A percentile compares a stretch with the other conserved stretches of the same genome.
Conservation (phyloP, 1,140 invertebrate genomes). For the Heliconius eleuchia region DNA sequence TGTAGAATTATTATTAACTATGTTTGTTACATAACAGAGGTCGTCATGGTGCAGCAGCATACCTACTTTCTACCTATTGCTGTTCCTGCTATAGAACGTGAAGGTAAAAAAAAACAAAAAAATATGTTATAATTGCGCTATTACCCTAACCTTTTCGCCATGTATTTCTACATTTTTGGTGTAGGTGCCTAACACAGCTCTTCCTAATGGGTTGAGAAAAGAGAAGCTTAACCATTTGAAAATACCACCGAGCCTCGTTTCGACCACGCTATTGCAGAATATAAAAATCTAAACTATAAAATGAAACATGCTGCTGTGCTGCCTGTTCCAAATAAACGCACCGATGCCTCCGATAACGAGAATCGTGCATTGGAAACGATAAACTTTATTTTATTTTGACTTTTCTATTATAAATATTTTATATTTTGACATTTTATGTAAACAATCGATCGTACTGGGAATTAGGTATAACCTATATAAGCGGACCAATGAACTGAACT, state of each 20-base stretch:
- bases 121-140: no score
- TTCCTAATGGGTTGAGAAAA: background rate
- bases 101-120: no score
- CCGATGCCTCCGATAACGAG: constrained; percentile 11
- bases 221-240: background rate
- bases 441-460: background rate
- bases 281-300: constrained; percentile 2
- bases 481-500: no score
- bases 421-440: background rate
- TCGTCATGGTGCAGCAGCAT: no score
- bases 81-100: no score
- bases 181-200: background rate
- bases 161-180: no score
- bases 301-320: background rate
- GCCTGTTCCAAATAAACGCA: constrained; percentile 3
- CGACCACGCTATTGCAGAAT: background rate
- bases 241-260: background rate
- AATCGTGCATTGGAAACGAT: background rate
- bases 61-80: no score
- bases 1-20: background rate
- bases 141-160: no score
- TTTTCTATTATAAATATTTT: background rate
- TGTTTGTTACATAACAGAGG: background rate
- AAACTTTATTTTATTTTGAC: constrained; percentile 1
- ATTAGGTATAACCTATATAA: no score